These are phyloP conservation scores for Limnephilus lunatus DNA, from an alignment of 2,888 invertebrate species.

Conservation along the genomic window DNA sequence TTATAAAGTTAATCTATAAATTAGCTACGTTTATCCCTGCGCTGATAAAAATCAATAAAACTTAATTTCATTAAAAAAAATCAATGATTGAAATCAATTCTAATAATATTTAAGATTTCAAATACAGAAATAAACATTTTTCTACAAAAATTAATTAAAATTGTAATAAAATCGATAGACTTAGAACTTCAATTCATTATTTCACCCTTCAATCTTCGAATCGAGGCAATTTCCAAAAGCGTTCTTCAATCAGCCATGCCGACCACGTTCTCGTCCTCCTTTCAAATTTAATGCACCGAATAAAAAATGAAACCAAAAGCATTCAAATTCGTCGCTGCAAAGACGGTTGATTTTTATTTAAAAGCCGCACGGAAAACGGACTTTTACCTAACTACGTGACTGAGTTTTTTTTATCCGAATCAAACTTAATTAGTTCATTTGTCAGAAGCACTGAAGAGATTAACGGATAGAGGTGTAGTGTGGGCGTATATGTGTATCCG, in stretches of 20 bases:
- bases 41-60: no score
- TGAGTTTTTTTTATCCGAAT: conserved; percentile 37
- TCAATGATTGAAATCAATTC: no score
- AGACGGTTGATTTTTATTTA: conserved; percentile 38
- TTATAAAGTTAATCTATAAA: no score
- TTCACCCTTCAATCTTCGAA: not conserved
- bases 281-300: conserved; percentile 50
- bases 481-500: not conserved
- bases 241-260: not conserved
- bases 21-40: no score
- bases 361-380: conserved; percentile 8
- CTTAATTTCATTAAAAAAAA: no score
- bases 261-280: conserved; percentile 31
- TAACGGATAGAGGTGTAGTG: not conserved
- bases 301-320: conserved; percentile 45
- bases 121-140: no score
- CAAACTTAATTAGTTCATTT: conserved; percentile 60
- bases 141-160: not conserved
- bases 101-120: no score
- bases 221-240: not conserved
- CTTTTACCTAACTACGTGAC: conserved; percentile 60
- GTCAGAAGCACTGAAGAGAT: conserved; percentile 2
- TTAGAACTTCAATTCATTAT: not conserved
- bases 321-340: conserved; percentile 28
- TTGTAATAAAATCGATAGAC: not conserved